phyloP scores from a whole-genome alignment of 2,797 vertebrate genomes.

The Rhyacichthys aspro region DNA sequence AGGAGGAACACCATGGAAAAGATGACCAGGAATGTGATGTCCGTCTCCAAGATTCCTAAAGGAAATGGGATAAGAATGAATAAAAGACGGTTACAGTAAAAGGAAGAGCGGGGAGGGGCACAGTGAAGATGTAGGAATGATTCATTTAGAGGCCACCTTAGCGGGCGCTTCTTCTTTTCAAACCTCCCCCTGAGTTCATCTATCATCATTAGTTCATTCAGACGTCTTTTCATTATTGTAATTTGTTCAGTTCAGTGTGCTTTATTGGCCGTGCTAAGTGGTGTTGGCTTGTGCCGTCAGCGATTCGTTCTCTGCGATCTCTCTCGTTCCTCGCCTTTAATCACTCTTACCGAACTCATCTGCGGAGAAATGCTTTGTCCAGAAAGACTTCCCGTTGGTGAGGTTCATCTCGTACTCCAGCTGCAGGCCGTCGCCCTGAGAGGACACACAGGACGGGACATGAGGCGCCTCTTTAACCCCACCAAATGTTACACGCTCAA shows the following conservation, averaged over 20 bases:
- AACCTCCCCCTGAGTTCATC: slow-evolving; percentile 63
- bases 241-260: slow-evolving; percentile 75
- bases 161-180: slow-evolving; percentile 42
- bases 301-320: slow-evolving; percentile 56
- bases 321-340: slow-evolving; percentile 41
- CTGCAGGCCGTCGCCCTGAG: slow-evolving; percentile 89
- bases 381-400: slow-evolving; percentile 94
- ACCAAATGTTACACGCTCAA: too few relatives aligned
- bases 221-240: slow-evolving; percentile 72
- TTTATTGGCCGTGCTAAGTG: slow-evolving; percentile 78
- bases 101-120: slow-evolving; percentile 3
- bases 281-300: slow-evolving; percentile 68
- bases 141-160: slow-evolving; percentile 56
- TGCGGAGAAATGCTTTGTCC: slow-evolving; percentile 93
- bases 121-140: slow-evolving; percentile 49
- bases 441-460: background rate
- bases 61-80: background rate
- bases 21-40: slow-evolving; percentile 92
- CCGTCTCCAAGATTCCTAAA: slow-evolving; percentile 92
- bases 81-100: slow-evolving; percentile 2
- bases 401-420: slow-evolving; percentile 94
- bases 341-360: slow-evolving; percentile 90
- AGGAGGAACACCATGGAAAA: slow-evolving; percentile 88
- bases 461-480: background rate
- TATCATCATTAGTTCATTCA: slow-evolving; percentile 72